These are phyloP conservation scores for Crambe crambe DNA, from an alignment of 37 sponge, comb jelly and placozoan species.

Conservation along the genomic window DNA sequence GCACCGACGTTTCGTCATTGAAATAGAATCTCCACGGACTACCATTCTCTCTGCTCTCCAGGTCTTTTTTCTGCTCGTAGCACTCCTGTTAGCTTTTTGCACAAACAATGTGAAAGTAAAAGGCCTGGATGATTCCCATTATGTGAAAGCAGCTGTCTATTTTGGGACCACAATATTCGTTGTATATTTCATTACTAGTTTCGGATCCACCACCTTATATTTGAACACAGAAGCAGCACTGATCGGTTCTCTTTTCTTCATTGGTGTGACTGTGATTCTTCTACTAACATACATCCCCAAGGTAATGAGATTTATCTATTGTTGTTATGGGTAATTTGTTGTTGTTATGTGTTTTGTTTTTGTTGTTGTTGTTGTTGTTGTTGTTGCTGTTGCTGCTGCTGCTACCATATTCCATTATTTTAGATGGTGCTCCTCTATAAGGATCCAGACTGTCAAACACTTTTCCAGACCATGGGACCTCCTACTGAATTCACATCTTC, in stretches of 20 bases:
- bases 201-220: not conserved
- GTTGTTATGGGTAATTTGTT: too few species aligned
- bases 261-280: conserved; percentile 34
- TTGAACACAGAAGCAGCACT: conserved; percentile 12
- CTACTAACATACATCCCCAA: conserved; percentile 34
- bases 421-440: too few species aligned
- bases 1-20: too few species aligned
- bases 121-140: conserved; percentile 45
- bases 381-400: too few species aligned
- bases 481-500: too few species aligned
- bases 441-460: too few species aligned
- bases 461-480: too few species aligned
- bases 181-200: conserved; percentile 11
- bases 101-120: conserved; percentile 52
- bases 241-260: not conserved
- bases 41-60: conserved; percentile 1
- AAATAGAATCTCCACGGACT: too few species aligned
- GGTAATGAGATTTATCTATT: not conserved
- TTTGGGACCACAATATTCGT: conserved; percentile 20
- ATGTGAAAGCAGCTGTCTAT: conserved; percentile 39
- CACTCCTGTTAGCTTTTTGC: conserved; percentile 43
- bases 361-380: too few species aligned
- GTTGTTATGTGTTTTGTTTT: too few species aligned
- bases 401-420: too few species aligned
- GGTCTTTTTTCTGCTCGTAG: conserved; percentile 31